Evolutionary conservation across 2,113 vertebrate genomes (phyloP).

Genomic region (Tichodroma muraria): DNA sequence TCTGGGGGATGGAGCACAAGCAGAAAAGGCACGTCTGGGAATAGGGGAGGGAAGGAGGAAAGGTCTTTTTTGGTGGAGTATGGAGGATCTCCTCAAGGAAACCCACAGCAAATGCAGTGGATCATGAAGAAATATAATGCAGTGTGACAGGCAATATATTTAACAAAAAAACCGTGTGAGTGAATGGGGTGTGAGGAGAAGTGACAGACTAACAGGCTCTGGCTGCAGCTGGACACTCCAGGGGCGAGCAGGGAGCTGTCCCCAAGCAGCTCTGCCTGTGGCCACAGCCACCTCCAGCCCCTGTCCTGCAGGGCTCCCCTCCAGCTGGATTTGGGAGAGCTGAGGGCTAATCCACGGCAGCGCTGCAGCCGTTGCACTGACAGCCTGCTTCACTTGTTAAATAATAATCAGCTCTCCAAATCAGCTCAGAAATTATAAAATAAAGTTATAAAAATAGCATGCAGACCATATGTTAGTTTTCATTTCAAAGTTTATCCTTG

Average conservation of each 20-base stretch:
- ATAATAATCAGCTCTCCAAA: slow-evolving; percentile 52
- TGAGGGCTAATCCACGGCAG: background rate
- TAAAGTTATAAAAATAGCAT: slow-evolving; percentile 60
- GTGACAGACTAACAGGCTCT: background rate
- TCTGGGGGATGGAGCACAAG: background rate
- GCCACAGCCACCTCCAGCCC: background rate
- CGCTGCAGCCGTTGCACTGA: background rate
- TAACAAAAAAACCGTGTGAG: background rate
- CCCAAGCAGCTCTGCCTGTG: background rate
- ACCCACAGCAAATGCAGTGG: background rate
- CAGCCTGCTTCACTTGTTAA: slow-evolving; percentile 24
- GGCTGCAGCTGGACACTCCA: background rate
- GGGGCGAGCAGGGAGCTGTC: background rate
- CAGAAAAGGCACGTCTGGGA: background rate
- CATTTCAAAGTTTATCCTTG: slow-evolving; percentile 67
- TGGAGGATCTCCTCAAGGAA: slow-evolving; percentile 4
- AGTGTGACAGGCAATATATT: slow-evolving; percentile 39
- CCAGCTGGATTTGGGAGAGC: background rate
- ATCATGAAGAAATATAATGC: slow-evolving; percentile 33
- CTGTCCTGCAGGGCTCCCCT: background rate
- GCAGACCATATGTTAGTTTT: slow-evolving; percentile 64
- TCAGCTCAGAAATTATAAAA: slow-evolving; percentile 56
- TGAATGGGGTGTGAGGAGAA: slow-evolving; percentile 6
- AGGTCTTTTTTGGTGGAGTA: background rate
- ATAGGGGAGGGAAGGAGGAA: background rate